Percentiles rank a stretch among this genome's conserved stretches.
Evolutionary conservation across 2,888 invertebrate genomes (phyloP).

Genomic region (Oscheius sp.): DNA sequence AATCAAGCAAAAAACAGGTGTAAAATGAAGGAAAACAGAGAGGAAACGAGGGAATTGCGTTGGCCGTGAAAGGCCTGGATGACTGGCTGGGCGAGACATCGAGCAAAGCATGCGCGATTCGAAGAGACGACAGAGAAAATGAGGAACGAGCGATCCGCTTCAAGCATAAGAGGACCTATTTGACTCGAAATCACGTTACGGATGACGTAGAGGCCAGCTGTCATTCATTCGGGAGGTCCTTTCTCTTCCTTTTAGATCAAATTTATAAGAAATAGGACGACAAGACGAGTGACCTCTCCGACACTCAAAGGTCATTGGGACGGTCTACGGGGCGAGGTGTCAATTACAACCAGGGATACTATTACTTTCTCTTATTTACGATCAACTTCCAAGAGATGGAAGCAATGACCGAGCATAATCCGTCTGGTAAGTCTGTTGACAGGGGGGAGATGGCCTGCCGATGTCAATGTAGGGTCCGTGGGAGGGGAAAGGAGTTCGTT

Average conservation of each 20-base stretch:
- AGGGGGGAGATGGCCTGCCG: not conserved
- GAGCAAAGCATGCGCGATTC: constrained; percentile 22
- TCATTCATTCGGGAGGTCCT: not conserved
- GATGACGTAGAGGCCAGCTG: not conserved
- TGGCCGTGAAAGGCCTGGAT: constrained; percentile 30
- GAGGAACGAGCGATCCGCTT: constrained; percentile 25
- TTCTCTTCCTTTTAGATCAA: not conserved
- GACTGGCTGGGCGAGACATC: not conserved
- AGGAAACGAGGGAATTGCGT: constrained; percentile 5
- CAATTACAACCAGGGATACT: constrained; percentile 3
- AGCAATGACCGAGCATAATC: not conserved
- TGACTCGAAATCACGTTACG: constrained; percentile 11
- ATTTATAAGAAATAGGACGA: not conserved
- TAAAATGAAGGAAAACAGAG: constrained; percentile 3
- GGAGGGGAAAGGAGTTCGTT: not conserved
- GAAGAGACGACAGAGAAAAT: constrained; percentile 27
- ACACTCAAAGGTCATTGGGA: constrained; percentile 8
- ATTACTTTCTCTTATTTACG: not conserved
- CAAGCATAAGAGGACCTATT: not conserved
- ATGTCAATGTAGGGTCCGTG: not conserved
- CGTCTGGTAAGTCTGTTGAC: not conserved
- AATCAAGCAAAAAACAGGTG: not conserved
- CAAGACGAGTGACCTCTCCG: not conserved
- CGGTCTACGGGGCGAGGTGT: not conserved
- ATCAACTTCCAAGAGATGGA: not conserved